Evolutionary conservation across 92 coral and sea anemone genomes (phyloP), one percentile per base, ranked within the genome.

Genomic region (Porites rus): DNA sequence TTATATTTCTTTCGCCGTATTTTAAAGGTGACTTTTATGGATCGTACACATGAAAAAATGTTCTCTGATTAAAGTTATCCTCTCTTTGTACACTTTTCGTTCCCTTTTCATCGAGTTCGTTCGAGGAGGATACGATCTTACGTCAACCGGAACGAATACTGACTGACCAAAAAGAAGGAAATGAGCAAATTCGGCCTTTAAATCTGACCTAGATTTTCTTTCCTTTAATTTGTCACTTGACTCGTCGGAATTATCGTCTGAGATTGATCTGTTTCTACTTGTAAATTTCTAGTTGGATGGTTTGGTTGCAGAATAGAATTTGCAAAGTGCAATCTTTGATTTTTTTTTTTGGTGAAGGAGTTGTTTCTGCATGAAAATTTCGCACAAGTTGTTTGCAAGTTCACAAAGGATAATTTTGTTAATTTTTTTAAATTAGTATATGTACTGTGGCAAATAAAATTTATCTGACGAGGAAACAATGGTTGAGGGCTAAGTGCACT

Each of bases 91-190:
- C 61, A 69, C 56, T 13, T 17, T 18, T 20, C 25, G 1, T 50
- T 56, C 1, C 11, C 14, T 80, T 67, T 19, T 25, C 75, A 21
- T 51, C 68, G 65, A 51, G 67, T 68, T 24, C 54, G 9, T 9
- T 11, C 38, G 71, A 4, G 64, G 75, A 17, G 54, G 61, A 76
- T 28, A 54, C 59, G 59, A 14, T 10, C 85, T 69, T 69, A 19
- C 51, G 31, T 72, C 85, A 54, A 22, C 14, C 86, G 67, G 16
- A 31, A 17, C 85, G 65, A 58, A 24, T 20, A 22, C 43, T 14
- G 20, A 53, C 71, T 18, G 69, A 28, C 17, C 86, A 69, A 77
- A 81, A 81, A 78, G 86, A 81, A 81, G 69, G 72, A 78, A 50
- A 17, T 24, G 31, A 20, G 11, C 68, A 51, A 78, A 43, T 20